Conservation (phyloP, 2,888 invertebrate genomes). For the Camptogramma bilineatum region DNA sequence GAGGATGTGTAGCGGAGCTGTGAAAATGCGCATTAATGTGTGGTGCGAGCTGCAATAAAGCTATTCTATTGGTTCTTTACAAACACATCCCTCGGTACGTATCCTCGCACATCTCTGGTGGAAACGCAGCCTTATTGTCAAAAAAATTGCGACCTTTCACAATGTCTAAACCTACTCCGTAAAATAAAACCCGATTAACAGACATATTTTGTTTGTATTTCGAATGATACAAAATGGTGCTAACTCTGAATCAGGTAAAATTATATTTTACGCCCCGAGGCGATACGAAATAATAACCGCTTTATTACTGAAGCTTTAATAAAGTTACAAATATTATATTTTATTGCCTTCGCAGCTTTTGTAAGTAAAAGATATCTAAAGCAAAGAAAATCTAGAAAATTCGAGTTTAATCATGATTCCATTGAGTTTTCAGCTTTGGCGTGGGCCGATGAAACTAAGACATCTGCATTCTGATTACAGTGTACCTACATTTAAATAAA, state of each 20-base stretch:
- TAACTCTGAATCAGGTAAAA: not conserved
- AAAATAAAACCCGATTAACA: not conserved
- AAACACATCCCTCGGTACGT: too few relatives aligned
- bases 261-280: not conserved
- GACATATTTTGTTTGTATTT: not conserved
- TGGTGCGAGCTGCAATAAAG: too few relatives aligned
- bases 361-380: not conserved
- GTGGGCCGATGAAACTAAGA: not conserved
- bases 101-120: too few relatives aligned
- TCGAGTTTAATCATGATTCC: not conserved
- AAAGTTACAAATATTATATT: not conserved
- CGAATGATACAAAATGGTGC: not conserved
- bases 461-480: too few relatives aligned
- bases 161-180: too few relatives aligned
- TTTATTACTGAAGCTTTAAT: not conserved
- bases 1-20: too few relatives aligned
- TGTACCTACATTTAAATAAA: too few relatives aligned
- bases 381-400: not conserved
- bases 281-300: not conserved
- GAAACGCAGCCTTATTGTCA: too few relatives aligned
- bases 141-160: too few relatives aligned
- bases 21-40: too few relatives aligned
- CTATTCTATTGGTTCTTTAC: too few relatives aligned
- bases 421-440: not conserved
- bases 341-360: conserved; percentile 1